phyloP scores from a whole-genome alignment of 2,113 vertebrate genomes.

The Trichomycterus rosablanca region DNA sequence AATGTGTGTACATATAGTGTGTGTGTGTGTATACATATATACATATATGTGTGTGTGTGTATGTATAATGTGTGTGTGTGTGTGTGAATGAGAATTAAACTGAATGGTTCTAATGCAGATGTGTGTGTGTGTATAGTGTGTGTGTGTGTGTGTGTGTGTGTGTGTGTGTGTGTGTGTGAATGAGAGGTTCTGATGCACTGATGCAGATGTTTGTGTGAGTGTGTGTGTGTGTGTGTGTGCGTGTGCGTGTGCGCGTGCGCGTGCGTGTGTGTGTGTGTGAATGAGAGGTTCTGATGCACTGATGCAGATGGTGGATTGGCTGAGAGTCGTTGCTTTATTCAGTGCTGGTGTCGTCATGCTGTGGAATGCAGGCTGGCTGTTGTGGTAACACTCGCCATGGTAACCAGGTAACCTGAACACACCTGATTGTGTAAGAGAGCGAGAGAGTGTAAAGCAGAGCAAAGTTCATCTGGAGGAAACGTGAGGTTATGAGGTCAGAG shows the following conservation, averaged over 20 bases:
- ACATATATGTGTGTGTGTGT: no score
- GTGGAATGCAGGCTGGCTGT: conserved; percentile 1
- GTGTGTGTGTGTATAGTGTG: no score
- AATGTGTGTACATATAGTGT: no score
- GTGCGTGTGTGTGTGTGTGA: background rate
- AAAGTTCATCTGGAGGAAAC: conserved; percentile 38
- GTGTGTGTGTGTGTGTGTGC: no score
- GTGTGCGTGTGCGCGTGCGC: no score
- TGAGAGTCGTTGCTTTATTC: conserved; percentile 12
- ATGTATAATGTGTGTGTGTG: no score
- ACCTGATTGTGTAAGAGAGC: conserved; percentile 2
- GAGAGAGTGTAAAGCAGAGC: conserved; percentile 1
- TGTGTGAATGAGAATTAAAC: background rate
- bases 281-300: background rate
- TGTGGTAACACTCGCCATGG: conserved; percentile 1
- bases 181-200: background rate
- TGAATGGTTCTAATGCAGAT: background rate
- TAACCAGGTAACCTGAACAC: conserved; percentile 29
- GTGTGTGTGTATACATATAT: no score
- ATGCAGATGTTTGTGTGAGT: no score
- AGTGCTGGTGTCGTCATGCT: background rate
- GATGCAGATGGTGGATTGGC: no score
- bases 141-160: no score
- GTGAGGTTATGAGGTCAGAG: conserved; percentile 11
- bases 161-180: background rate